Conservation (phyloP, 2,888 invertebrate genomes). For the Holacanthella duospinosa region DNA sequence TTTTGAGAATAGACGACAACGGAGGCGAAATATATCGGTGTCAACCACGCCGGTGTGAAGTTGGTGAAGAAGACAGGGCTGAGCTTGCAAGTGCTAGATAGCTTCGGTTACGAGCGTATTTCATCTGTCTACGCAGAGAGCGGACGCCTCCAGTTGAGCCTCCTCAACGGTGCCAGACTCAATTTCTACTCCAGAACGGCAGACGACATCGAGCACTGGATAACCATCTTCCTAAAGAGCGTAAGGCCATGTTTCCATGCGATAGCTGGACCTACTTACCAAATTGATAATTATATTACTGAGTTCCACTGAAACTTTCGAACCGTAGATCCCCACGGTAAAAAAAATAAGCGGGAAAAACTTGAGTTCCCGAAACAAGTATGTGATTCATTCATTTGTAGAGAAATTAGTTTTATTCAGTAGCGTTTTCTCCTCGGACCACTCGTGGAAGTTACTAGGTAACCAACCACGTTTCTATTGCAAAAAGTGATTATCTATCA, state of each 20-base stretch:
- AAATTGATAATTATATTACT: too few relatives aligned
- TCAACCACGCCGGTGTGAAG: slow-evolving; percentile 2
- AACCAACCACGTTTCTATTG: too few relatives aligned
- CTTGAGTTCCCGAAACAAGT: too few relatives aligned
- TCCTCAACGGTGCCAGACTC: slow-evolving; percentile 1
- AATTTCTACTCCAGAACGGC: slow-evolving; percentile 5
- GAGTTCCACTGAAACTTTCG: too few relatives aligned
- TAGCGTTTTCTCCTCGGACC: too few relatives aligned
- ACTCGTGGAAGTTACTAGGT: too few relatives aligned
- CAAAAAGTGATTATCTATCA: too few relatives aligned
- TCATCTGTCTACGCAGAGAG: slow-evolving; percentile 6
- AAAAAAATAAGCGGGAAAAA: too few relatives aligned
- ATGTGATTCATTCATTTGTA: too few relatives aligned
- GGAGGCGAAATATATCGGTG: slow-evolving; percentile 8
- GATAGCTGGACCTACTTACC: too few relatives aligned
- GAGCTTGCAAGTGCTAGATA: neutral
- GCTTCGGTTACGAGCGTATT: neutral
- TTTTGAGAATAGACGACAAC: slow-evolving; percentile 6
- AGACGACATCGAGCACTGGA: slow-evolving; percentile 9
- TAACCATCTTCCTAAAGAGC: neutral
- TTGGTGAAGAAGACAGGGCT: neutral
- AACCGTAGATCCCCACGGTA: too few relatives aligned
- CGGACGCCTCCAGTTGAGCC: slow-evolving; percentile 3
- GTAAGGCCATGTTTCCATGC: neutral
- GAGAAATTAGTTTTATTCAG: too few relatives aligned